Percentiles rank a stretch among this genome's conserved stretches.
Conservation (phyloP, 1,140 invertebrate species). For the Brachionus angularis region DNA sequence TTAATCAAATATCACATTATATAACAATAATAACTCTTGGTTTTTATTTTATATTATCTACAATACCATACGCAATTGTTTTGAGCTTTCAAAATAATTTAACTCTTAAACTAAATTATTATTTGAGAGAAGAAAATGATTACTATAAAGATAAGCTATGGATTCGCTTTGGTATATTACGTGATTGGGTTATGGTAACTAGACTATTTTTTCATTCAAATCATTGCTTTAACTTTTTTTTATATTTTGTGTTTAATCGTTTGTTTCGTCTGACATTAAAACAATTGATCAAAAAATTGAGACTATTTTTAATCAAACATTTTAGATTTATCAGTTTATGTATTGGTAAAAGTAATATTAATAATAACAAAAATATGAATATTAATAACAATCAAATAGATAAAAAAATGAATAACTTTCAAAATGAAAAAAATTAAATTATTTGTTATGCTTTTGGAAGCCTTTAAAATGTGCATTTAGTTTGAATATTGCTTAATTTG, state of each 20-base stretch:
- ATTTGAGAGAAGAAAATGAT: background rate
- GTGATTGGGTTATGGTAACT: background rate
- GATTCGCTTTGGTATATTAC: background rate
- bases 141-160: background rate
- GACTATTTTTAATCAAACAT: background rate
- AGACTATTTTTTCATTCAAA: slow-evolving; percentile 19
- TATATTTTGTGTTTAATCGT: slow-evolving; percentile 32
- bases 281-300: slow-evolving; percentile 1
- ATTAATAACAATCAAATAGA: no score
- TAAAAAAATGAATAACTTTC: no score
- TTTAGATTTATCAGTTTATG: no score
- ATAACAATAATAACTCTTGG: slow-evolving; percentile 12
- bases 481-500: no score
- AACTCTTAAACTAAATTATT: background rate
- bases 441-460: no score
- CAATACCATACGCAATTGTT: slow-evolving; percentile 14
- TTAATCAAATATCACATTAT: slow-evolving; percentile 24
- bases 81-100: slow-evolving; percentile 17
- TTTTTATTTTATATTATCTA: slow-evolving; percentile 24
- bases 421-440: no score
- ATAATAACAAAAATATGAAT: no score
- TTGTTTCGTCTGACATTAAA: slow-evolving; percentile 11
- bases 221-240: slow-evolving; percentile 32
- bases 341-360: no score
- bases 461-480: no score